Conservation (phyloP, 2,797 vertebrate species). For the Clarias pachynema region DNA sequence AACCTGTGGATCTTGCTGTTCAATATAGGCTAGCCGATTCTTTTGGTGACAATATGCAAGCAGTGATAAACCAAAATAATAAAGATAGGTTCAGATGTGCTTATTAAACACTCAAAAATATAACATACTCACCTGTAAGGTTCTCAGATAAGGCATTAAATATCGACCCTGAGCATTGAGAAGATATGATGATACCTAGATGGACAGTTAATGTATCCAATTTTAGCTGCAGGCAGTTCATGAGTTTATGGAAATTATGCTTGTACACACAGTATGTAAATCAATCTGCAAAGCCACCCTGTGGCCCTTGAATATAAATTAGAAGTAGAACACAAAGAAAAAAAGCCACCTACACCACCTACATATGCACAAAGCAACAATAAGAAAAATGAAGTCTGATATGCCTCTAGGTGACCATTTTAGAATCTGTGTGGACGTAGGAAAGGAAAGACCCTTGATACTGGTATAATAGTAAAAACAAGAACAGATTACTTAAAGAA, state of each 20-base stretch:
- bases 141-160: conserved; percentile 39
- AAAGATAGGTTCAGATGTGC: neutral
- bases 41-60: neutral
- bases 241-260: conserved; percentile 74
- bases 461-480: neutral
- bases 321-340: conserved; percentile 6
- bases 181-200: conserved; percentile 25
- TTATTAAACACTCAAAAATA: neutral
- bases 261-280: conserved; percentile 68
- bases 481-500: neutral
- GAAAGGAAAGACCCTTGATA: neutral
- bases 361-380: conserved; percentile 1
- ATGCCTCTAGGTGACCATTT: neutral
- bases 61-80: neutral
- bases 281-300: conserved; percentile 49
- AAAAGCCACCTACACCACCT: conserved; percentile 3
- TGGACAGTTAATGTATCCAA: conserved; percentile 62
- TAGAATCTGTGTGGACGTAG: neutral
- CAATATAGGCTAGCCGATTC: neutral
- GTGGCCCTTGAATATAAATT: conserved; percentile 32
- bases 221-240: conserved; percentile 68
- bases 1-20: neutral
- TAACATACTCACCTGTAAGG: conserved; percentile 31
- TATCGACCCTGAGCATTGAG: conserved; percentile 8
- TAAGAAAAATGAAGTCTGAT: conserved; percentile 8